A percentile compares a stretch with the other conserved stretches of the same genome.
Conservation (phyloP, 2,113 vertebrate species). For the Indicator maculatus region DNA sequence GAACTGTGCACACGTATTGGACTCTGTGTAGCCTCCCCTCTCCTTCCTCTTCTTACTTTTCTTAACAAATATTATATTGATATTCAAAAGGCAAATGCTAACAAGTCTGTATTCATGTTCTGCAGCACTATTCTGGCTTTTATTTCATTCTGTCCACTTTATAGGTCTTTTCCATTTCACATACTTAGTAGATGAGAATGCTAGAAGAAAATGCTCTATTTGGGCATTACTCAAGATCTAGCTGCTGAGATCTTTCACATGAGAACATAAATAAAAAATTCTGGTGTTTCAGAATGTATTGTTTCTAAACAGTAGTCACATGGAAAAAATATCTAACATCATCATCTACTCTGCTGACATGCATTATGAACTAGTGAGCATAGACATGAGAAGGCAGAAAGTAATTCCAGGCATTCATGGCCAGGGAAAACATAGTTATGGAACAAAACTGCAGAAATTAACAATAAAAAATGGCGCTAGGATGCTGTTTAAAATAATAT, state of each 20-base stretch:
- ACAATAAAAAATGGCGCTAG: background rate
- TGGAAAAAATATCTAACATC: background rate
- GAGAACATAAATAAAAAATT: background rate
- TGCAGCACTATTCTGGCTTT: background rate
- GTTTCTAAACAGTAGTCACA: background rate
- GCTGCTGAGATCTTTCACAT: background rate
- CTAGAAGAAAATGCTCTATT: background rate
- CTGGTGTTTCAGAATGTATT: background rate
- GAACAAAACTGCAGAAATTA: background rate
- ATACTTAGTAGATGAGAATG: background rate
- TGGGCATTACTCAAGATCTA: background rate
- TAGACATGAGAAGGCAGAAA: background rate
- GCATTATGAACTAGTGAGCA: background rate
- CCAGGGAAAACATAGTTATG: background rate
- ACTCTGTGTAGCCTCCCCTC: background rate
- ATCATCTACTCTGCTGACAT: background rate
- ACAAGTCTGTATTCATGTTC: background rate
- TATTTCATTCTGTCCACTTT: background rate
- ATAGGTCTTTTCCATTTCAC: background rate
- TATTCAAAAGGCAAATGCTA: background rate
- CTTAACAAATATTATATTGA: background rate
- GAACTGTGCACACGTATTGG: accelerated
- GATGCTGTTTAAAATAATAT: background rate
- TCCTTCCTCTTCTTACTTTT: too few relatives aligned
- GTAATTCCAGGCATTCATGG: background rate